Evolutionary conservation across 2,797 vertebrate species (phyloP).

Genomic region (Eulemur mongoz): DNA sequence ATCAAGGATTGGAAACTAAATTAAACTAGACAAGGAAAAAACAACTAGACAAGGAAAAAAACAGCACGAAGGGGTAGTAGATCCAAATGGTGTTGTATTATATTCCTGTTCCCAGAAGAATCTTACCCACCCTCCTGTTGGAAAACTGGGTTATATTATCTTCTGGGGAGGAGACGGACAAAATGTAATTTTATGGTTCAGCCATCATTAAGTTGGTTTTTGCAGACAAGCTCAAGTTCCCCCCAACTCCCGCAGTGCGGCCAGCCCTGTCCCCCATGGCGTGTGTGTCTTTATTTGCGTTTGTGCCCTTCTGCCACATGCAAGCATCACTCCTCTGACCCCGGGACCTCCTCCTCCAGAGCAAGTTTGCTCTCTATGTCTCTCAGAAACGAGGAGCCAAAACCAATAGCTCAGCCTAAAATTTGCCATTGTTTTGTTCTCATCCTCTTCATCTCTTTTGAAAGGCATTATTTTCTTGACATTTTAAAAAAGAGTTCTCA

Average conservation of each 20-base stretch:
- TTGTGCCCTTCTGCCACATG: not conserved
- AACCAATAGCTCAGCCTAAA: not conserved
- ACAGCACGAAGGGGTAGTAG: not conserved
- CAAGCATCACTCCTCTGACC: not conserved
- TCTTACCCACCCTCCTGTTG: not conserved
- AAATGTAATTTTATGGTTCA: not conserved
- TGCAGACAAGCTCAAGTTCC: not conserved
- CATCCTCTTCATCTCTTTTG: not conserved
- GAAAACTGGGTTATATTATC: not conserved
- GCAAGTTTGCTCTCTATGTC: not conserved
- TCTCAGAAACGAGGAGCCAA: not conserved
- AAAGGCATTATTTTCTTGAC: not conserved
- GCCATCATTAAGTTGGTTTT: not conserved
- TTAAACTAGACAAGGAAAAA: not conserved
- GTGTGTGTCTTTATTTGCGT: not conserved
- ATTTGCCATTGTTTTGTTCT: not conserved
- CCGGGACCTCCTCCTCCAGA: not conserved
- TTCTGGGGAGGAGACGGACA: not conserved
- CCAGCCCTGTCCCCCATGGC: not conserved
- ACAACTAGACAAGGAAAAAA: not conserved
- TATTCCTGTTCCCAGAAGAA: not conserved
- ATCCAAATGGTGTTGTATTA: not conserved
- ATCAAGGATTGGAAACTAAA: not conserved
- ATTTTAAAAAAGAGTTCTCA: not conserved
- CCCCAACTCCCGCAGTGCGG: rapidly evolving